Base-by-base conservation (phyloP, 1,140 invertebrate species). In the Hypothenemus hampei region DNA sequence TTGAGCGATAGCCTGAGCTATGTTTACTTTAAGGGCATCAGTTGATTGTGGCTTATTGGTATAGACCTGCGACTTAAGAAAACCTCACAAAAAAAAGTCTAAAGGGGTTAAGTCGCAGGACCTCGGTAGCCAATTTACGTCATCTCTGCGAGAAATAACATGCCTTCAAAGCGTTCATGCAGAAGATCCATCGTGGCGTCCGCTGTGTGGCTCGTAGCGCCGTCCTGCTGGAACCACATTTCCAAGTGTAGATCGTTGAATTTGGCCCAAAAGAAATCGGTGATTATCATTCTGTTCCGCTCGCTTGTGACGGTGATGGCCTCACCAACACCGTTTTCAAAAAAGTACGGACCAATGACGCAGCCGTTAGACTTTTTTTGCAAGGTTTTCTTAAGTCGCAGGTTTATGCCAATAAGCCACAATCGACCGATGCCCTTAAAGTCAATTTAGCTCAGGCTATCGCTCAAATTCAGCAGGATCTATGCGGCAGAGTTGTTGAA, bases 51-150 rank as follows among this genome's bases (percentile, higher is more conserved):
- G 41, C 8, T 45, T 45, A 23, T 13, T 45, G 3, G 15, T 23
- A 45, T 29, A 45, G 6, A 45, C 22, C 39, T 41, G 13, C 19
- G 16, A 41, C 39, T 41, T 41, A 4, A 41, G 19, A 41, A 41
- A 41, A 29, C 11, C 24, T 11, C 24, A 29, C 24, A 29, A 29
- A 11, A 29, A 15, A 36, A 7, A 36, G 15, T 36, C 35, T 36
- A 36, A 4, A 5, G 7, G 15, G 35, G 35, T 36, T 13, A 36
- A 36, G 15, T 36, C 35, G 5, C 35, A 7, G 6, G 35, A 36
- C 15, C 15, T 36, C 15, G 35, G 24, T 11, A 29, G 26, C n/a
- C 26, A n/a, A 7, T 29, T 29, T 29, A n/a, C 24, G 11, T n/a
- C n/a, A n/a, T n/a, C 24, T 29, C 24, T 29, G 24, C 11, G 24